Evolutionary conservation across 1,140 invertebrate genomes (phyloP), one percentile per base, ranked within the genome.

Genomic region (Drosophila lacteicornis): DNA sequence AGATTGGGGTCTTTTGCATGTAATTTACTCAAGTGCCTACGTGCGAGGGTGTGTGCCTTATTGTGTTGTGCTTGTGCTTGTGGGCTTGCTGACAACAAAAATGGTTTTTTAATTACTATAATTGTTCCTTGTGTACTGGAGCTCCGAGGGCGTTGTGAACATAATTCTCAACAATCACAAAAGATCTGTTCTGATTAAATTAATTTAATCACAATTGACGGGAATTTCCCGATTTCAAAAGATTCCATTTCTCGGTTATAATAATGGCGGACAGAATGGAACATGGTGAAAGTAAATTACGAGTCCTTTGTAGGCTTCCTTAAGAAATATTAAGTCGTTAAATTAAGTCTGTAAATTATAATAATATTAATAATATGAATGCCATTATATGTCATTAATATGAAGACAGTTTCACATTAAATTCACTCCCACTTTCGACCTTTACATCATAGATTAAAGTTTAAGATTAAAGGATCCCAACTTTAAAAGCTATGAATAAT

Each of bases 21-120:
- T 77, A 77, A 69, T 77, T 77, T 51, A 77, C 47, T 59, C 50
- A 77, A 77, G 74, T 68, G 74, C 30, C 49, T 59, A 22, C 59
- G 43, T 60, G 19, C 53, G 17, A 43, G n/a, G 17, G 17, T 55
- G 36, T 65, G 13, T 56, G 17, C 57, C 36, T 36, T 58, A 27
- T 58, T 36, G 45, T 45, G 22, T 22, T 38, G 8, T 36, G 33
- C 33, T 33, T 11, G 33, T 45, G 25, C 19, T 36, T 65, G 13
- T 49, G 22, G 46, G 36, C 22, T 58, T 58, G 56, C 30, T 77
- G 78, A 80, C 73, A 84, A 50, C 66, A 53, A 46, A 78, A 85
- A 85, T 85, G 82, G 45, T 25, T 63, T 78, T 85, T 82, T 85
- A 82, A 85, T 86, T 85, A 77, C 53, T 55, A 71, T 68, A 79